Evolutionary conservation across 2,113 vertebrate species (phyloP).

Genomic region (Trachemys scripta): DNA sequence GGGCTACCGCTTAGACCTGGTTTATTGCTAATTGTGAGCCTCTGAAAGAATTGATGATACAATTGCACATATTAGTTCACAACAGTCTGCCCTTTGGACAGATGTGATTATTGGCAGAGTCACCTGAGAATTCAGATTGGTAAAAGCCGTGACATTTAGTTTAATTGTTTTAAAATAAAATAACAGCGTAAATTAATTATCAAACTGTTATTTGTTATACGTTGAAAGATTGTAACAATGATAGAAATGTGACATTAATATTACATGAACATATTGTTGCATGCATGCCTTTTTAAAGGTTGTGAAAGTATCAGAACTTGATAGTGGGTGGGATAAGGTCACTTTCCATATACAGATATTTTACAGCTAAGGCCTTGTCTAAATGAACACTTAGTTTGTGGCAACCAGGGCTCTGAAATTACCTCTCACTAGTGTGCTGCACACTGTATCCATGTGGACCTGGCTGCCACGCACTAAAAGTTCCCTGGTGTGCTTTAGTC

Average conservation of each 20-base stretch:
- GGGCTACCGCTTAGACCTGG: neutral
- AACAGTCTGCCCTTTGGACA: neutral
- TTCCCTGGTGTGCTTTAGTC: too few species aligned
- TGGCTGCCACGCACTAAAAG: too few species aligned
- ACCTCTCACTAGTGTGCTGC: too few species aligned
- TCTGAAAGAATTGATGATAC: neutral
- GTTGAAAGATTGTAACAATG: too few species aligned
- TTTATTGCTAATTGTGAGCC: neutral
- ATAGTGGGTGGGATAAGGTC: neutral
- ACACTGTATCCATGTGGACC: too few species aligned
- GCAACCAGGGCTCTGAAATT: too few species aligned
- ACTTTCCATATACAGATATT: neutral
- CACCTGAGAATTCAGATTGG: neutral
- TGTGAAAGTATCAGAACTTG: neutral
- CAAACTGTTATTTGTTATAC: neutral
- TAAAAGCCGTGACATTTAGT: neutral
- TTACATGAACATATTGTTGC: neutral
- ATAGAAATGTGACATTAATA: neutral
- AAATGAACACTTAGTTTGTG: too few species aligned
- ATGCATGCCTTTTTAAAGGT: neutral
- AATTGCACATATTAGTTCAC: neutral
- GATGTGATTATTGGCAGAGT: neutral
- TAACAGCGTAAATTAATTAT: neutral
- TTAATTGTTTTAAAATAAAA: neutral
- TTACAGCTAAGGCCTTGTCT: neutral